phyloP scores from a whole-genome alignment of 2,888 invertebrate genomes.

The Chrysolina haemoptera region DNA sequence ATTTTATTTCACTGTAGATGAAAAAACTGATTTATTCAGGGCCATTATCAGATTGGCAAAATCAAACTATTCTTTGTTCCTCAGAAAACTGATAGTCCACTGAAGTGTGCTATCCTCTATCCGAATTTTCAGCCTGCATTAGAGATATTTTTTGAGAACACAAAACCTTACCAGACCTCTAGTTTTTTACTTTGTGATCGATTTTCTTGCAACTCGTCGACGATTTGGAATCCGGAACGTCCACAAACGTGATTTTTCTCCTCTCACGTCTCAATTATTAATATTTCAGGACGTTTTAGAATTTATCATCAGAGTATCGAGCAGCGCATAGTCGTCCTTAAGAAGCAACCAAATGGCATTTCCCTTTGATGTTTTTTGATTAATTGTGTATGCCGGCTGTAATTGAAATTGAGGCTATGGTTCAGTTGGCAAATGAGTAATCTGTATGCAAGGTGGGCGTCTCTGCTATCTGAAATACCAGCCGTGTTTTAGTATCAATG shows the following conservation, averaged over 20 bases:
- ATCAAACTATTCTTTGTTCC: no score
- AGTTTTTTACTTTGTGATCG: neutral
- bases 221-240: neutral
- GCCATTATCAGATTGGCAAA: neutral
- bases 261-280: neutral
- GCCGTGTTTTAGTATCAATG: constrained; percentile 49
- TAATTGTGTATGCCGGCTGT: constrained; percentile 63
- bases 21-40: no score
- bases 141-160: no score
- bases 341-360: constrained; percentile 61
- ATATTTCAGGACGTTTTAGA: neutral
- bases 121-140: no score
- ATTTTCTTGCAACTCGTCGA: neutral
- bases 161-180: neutral
- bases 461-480: constrained; percentile 52
- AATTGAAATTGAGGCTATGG: constrained; percentile 67
- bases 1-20: no score
- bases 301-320: constrained; percentile 4
- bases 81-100: no score
- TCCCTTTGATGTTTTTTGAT: constrained; percentile 68
- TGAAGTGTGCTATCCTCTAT: no score
- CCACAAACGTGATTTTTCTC: neutral
- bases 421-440: constrained; percentile 65
- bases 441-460: constrained; percentile 66
- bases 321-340: constrained; percentile 35